These are phyloP conservation scores for Hydractinia echinata DNA, from an alignment of 30 jellyfish, hydroid and myxozoan genomes.

Conservation along the genomic window DNA sequence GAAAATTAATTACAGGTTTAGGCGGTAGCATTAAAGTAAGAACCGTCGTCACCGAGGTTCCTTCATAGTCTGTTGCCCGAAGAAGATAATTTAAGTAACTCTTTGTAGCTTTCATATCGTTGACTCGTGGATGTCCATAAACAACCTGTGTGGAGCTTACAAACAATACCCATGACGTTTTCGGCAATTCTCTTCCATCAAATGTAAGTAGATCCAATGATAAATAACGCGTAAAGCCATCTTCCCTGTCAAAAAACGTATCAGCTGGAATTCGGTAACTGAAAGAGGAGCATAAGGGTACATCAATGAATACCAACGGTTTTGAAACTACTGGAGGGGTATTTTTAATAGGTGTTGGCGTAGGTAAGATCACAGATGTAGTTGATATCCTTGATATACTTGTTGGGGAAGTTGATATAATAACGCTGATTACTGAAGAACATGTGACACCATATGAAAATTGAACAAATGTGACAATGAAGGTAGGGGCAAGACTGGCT, in stretches of 20 bases:
- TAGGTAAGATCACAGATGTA: background rate
- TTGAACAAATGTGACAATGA: conserved; percentile 26
- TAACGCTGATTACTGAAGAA: background rate
- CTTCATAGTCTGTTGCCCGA: conserved; percentile 64
- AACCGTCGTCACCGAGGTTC: conserved; percentile 53
- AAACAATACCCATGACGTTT: conserved; percentile 77
- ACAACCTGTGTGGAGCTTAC: conserved; percentile 70
- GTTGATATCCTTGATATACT: background rate
- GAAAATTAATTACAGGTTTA: conserved; percentile 44
- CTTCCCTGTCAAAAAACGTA: conserved; percentile 41
- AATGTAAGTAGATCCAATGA: background rate
- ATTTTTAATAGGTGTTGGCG: conserved; percentile 24
- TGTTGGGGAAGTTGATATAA: background rate
- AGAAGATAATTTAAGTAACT: conserved; percentile 49
- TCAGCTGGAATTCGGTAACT: conserved; percentile 35
- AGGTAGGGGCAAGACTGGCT: conserved; percentile 47
- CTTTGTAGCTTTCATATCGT: conserved; percentile 37
- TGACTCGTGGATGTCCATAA: conserved; percentile 60
- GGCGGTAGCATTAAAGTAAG: conserved; percentile 49
- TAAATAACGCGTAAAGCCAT: conserved; percentile 37
- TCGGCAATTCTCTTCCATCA: conserved; percentile 3
- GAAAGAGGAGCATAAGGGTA: conserved; percentile 24
- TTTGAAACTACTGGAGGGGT: conserved; percentile 37
- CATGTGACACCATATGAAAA: background rate
- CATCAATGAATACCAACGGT: conserved; percentile 6